phyloP scores from a whole-genome alignment of 2,797 vertebrate genomes.

The Vultur gryphus region DNA sequence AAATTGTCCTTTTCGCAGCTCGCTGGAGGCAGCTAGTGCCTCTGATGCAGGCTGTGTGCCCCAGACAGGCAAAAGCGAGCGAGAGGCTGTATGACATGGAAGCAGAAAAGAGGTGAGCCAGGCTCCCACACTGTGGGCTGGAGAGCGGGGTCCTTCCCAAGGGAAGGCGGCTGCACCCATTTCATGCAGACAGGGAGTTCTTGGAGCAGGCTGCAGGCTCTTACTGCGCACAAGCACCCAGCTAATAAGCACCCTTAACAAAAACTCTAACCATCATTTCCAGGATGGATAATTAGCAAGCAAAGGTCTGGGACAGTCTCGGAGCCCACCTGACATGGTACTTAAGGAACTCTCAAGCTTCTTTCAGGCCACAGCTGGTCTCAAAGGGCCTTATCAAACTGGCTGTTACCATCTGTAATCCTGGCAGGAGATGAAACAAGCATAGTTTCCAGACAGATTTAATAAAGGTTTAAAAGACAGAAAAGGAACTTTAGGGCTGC shows the following conservation, averaged over 20 bases:
- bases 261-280: neutral
- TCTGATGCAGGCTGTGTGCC: neutral
- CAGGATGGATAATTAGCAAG: neutral
- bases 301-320: neutral
- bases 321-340: neutral
- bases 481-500: neutral
- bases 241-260: neutral
- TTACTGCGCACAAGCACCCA: neutral
- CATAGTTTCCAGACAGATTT: neutral
- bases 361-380: neutral
- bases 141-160: neutral
- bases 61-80: neutral
- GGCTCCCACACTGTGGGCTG: accelerated
- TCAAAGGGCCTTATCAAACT: neutral
- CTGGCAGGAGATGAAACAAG: neutral
- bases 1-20: conserved; percentile 4
- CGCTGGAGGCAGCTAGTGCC: neutral
- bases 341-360: neutral
- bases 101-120: neutral
- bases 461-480: neutral
- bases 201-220: neutral
- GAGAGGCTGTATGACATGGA: neutral
- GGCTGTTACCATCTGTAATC: neutral
- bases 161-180: neutral
- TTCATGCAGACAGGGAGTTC: neutral